phyloP scores from a whole-genome alignment of 1,140 invertebrate genomes.

The Hylaeus volcanicus region DNA sequence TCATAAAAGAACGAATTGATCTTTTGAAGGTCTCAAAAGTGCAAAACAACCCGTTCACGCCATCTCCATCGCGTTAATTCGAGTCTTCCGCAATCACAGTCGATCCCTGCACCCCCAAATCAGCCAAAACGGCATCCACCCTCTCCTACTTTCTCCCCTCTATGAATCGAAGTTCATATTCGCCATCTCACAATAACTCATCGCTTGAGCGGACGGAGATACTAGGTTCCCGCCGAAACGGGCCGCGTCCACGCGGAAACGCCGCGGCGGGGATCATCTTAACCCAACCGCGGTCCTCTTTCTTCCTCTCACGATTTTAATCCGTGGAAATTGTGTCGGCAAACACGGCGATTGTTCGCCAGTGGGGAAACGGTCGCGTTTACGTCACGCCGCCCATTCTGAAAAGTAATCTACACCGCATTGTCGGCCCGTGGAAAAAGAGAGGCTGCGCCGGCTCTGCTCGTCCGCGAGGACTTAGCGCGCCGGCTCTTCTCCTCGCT shows the following conservation, averaged over 20 bases:
- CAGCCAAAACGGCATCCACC: too few relatives aligned
- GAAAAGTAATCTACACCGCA: constrained; percentile 81
- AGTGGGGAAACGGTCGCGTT: constrained; percentile 68
- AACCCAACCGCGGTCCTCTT: background rate
- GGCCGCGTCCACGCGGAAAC: constrained; percentile 36
- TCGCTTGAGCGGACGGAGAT: background rate
- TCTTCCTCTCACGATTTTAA: constrained; percentile 55
- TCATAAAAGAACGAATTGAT: too few relatives aligned
- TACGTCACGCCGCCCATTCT: constrained; percentile 79
- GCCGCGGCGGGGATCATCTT: background rate
- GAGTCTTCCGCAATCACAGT: too few relatives aligned
- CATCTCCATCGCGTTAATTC: too few relatives aligned
- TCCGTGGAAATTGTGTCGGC: constrained; percentile 78
- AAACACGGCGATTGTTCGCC: constrained; percentile 75
- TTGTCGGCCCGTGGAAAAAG: constrained; percentile 54
- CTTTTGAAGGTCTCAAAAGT: too few relatives aligned
- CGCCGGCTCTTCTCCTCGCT: constrained; percentile 36
- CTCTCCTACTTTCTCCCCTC: background rate
- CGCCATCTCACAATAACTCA: background rate
- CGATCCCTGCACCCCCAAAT: too few relatives aligned
- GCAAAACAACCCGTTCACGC: too few relatives aligned
- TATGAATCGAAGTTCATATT: background rate
- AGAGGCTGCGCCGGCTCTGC: constrained; percentile 6
- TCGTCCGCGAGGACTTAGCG: constrained; percentile 53
- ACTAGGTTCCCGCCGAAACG: background rate